Evolutionary conservation across 2,888 invertebrate species (phyloP).

Genomic region (Orchestes rusci): DNA sequence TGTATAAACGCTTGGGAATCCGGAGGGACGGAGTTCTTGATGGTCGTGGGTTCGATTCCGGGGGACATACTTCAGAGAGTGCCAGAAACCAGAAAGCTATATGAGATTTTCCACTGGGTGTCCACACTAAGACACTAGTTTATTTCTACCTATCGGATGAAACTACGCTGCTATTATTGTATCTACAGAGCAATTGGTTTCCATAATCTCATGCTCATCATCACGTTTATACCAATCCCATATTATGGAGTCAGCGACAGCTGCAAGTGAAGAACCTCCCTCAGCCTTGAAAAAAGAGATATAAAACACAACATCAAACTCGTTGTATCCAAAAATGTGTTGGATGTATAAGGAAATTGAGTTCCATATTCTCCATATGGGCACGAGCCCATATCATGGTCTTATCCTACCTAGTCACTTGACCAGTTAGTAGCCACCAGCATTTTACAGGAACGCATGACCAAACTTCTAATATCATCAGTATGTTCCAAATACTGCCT

Average conservation of each 20-base stretch:
- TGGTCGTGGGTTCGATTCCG: too few relatives aligned
- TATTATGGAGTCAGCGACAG: slow-evolving; percentile 81
- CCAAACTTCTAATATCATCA: slow-evolving; percentile 87
- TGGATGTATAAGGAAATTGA: slow-evolving; percentile 83
- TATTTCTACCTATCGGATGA: slow-evolving; percentile 82
- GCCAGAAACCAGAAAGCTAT: slow-evolving; percentile 88
- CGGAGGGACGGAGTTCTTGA: too few relatives aligned
- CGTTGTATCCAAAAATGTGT: slow-evolving; percentile 76
- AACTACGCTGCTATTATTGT: slow-evolving; percentile 87
- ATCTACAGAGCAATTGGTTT: slow-evolving; percentile 91
- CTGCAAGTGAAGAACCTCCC: slow-evolving; percentile 72
- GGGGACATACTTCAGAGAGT: too few relatives aligned
- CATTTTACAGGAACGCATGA: slow-evolving; percentile 86
- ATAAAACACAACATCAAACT: slow-evolving; percentile 81
- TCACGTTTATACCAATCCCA: slow-evolving; percentile 92
- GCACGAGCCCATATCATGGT: slow-evolving; percentile 80
- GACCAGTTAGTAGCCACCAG: slow-evolving; percentile 82
- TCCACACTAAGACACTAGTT: slow-evolving; percentile 82
- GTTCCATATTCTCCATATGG: slow-evolving; percentile 88
- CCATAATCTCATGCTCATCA: slow-evolving; percentile 73
- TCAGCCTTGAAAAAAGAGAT: slow-evolving; percentile 85
- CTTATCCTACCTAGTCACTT: slow-evolving; percentile 78
- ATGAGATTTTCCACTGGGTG: slow-evolving; percentile 86
- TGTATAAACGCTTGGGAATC: too few relatives aligned
- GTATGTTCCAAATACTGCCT: slow-evolving; percentile 91